Evolutionary conservation across 2,113 vertebrate species (phyloP), one percentile per base, ranked within the genome.

Genomic region (Phasianus colchicus): DNA sequence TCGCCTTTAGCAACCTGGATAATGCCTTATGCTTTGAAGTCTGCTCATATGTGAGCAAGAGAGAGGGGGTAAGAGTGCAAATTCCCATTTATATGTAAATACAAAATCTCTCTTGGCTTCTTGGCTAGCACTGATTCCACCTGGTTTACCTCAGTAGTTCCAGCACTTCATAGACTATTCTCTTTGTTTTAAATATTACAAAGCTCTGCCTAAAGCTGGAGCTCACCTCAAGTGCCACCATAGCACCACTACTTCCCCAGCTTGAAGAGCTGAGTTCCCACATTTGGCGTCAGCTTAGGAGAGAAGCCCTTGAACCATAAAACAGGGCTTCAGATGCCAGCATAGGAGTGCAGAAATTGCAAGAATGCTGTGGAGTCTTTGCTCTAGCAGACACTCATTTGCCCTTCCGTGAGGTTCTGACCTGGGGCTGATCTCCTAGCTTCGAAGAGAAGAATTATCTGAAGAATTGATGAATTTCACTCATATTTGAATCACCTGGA

Each of bases 391-490:
- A 25, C 1, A 0, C 21, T 57, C 30, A 7, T 80, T 86, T 66
- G 38, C 13, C 19, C 54, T 94, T 52, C 8, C 45, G 6, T 50
- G 74, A 42, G 32, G 27, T 77, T 76, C 75, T 65, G 22, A 65
- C 0, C 0, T 65, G 36, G 12, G 43, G 17, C 54, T 85, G 43
- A 69, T 38, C n/a, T 86, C 38, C 30, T 34, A 63, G 24, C 52
- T 77, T 20, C 30, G 55, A 86, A 38, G 42, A 58, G 55, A 90
- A 61, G 52, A 70, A 32, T 22, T 55, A 58, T 74, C 40, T 70
- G 54, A 67, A 93, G 73, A 94, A 47, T 9, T 43, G 52, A 71
- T 81, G 7, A 83, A 63, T 88, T 74, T 63, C 19, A 70, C 18
- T 92, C 1, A 61, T 57, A 66, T 90, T 88, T 86, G 64, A 91